Evolutionary conservation across 2,113 vertebrate species (phyloP), one percentile per base, ranked within the genome.

Genomic region (Ceyx cyanopectus): DNA sequence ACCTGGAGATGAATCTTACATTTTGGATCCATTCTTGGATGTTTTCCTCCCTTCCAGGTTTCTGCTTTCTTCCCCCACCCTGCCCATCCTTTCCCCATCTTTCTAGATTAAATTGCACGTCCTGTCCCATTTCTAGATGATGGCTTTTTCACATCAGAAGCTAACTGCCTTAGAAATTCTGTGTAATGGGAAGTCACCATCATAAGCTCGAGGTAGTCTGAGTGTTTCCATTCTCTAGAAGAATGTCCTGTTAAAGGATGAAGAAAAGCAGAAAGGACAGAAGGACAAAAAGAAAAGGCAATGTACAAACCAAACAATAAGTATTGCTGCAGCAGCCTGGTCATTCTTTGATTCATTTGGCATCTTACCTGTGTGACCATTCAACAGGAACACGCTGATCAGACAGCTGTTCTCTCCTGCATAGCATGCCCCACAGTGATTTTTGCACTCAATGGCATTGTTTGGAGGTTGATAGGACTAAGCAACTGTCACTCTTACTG

Each of bases 331-430:
- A 65, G 69, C 73, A 84, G 57, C 50, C 58, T 92, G 57, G 93
- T 90, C 74, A 58, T 91, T 86, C 81, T 81, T 85, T 82, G 72
- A 85, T 89, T 84, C 63, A 54, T 53, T 65, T 10, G 37, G 27
- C 17, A 17, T 57, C 72, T 89, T 72, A 79, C 62, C 75, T 75
- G 89, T 26, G 19, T 29, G 51, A 51, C 10, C 9, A 2, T 86
- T 84, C 66, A 81, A 54, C 45, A 79, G 74, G 74, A 89, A 92
- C 73, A 72, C 92, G 32, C 58, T 68, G 68, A 70, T 21, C 58
- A 81, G 66, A 66, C 21, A 79, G 66, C 58, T 81, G 43, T 57
- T 84, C 34, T 82, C 24, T 56, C 54, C 65, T 65, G 17, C 18
- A 30, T 13, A 50, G 37, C 21, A 12, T 23, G 16, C 29, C 34